Conservation (phyloP, 2,888 invertebrate species). For the Lymantria monacha region DNA sequence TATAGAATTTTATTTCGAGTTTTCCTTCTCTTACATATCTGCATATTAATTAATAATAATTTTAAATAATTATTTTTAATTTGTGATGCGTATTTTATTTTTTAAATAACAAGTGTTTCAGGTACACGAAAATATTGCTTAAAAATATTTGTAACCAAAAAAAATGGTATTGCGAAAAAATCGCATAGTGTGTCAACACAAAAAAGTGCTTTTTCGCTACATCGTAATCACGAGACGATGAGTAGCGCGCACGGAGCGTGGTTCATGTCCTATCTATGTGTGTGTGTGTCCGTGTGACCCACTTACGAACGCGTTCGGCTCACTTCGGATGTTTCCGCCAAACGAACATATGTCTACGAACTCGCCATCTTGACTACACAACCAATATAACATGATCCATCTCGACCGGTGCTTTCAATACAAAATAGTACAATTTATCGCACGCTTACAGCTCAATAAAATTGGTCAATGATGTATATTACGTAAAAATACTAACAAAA, state of each 20-base stretch:
- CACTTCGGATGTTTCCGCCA: slow-evolving; percentile 66
- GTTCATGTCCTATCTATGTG: slow-evolving; percentile 45
- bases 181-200: slow-evolving; percentile 61
- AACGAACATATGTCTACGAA: slow-evolving; percentile 59
- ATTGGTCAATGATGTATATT: slow-evolving; percentile 34
- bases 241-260: slow-evolving; percentile 39
- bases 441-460: slow-evolving; percentile 20
- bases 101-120: too few species aligned
- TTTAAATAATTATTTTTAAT: too few species aligned
- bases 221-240: slow-evolving; percentile 53
- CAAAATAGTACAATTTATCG: slow-evolving; percentile 1
- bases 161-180: slow-evolving; percentile 41
- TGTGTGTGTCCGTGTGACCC: slow-evolving; percentile 76
- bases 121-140: too few species aligned
- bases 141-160: slow-evolving; percentile 10
- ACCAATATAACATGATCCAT: slow-evolving; percentile 55
- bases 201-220: slow-evolving; percentile 50
- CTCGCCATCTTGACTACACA: slow-evolving; percentile 54
- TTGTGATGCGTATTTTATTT: too few species aligned
- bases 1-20: too few species aligned
- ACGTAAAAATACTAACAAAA: slow-evolving; percentile 50
- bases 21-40: too few species aligned
- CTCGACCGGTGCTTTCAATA: slow-evolving; percentile 15
- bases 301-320: slow-evolving; percentile 73
- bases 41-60: too few species aligned